Evolutionary conservation across 2,888 invertebrate species (phyloP), one percentile per base, ranked within the genome.

Genomic region (Beris chalybata): DNA sequence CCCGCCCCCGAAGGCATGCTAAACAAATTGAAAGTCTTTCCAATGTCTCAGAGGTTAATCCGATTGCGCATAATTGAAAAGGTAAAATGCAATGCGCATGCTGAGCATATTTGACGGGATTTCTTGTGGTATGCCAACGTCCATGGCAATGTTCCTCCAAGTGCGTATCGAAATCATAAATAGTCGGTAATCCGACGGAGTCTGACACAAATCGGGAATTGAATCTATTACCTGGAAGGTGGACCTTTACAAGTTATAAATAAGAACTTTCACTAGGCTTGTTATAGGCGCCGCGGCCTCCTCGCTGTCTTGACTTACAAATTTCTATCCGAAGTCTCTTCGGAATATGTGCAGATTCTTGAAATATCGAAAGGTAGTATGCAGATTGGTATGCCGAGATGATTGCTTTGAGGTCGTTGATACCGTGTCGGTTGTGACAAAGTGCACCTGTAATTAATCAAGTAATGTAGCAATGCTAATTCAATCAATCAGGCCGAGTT

Each of bases 161-260:
- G 47, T 58, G 58, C 47, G 32, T 59, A 48, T 48, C 59, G 48
- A 59, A 48, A 59, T 59, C 59, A 59, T 59, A 59, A 59, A 59
- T 59, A 59, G 47, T 59, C 59, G 32, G 31, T 59, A 59, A 59
- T 59, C 59, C 48, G 48, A 29, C 7, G 47, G 47, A 13, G 47
- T 30, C 32, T 59, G 59, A 59, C 59, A 59, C 59, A n/a, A 48
- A 30, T 59, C 59, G 38, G 31, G 48, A 48, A 59, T 59, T 59
- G 32, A 58, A 48, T 59, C 59, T 11, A 58, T 47, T 48, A 47
- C 31, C 59, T 59, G 48, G 48, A 59, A 59, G 59, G 47, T 59
- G 59, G 5, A 32, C 48, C 48, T 15, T 15, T 50, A 5, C 15
- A 48, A 48, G 5, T n/a, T 15, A 15, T 50, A 29, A 29, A 13